Percentiles rank a stretch among this genome's conserved stretches.
phyloP scores from a whole-genome alignment of 2,113 vertebrate species.

The Apodemus speciosus region DNA sequence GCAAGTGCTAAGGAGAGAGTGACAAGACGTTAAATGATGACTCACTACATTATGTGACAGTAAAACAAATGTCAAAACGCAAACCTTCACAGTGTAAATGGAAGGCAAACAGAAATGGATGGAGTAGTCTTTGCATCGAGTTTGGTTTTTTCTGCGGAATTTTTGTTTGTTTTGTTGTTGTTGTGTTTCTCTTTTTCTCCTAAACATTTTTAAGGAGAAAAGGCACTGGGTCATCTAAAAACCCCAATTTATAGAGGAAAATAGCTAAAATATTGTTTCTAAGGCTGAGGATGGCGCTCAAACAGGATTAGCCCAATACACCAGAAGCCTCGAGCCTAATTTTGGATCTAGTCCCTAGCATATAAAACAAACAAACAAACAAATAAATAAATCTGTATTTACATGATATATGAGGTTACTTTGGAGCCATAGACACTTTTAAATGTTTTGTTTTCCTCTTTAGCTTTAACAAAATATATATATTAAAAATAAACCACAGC shows the following conservation, averaged over 20 bases:
- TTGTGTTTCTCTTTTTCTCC: not conserved
- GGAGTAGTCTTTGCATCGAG: not conserved
- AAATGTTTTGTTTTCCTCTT: constrained; percentile 45
- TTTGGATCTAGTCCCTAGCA: not conserved
- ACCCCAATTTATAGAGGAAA: not conserved
- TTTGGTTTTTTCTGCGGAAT: not conserved
- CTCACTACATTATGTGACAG: constrained; percentile 23
- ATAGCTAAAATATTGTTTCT: not conserved
- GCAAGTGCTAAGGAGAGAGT: constrained; percentile 17
- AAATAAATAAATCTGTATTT: not conserved
- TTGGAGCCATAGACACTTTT: not conserved
- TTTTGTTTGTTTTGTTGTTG: not conserved
- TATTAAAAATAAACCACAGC: constrained; percentile 49
- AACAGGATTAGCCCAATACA: not conserved
- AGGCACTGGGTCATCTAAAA: not conserved
- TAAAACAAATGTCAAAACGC: constrained; percentile 37
- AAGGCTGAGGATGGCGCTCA: not conserved
- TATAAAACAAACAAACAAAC: not conserved
- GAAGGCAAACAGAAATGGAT: not conserved
- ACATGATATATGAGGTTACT: not conserved
- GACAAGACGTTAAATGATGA: constrained; percentile 39
- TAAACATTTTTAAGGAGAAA: constrained; percentile 47
- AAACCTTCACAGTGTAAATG: constrained; percentile 8
- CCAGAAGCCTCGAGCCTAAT: not conserved
- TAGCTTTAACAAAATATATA: not conserved